Percentiles rank a stretch among this genome's conserved stretches.
Evolutionary conservation across 1,140 invertebrate species (phyloP).

Genomic region (Alviniconcha marisindica): DNA sequence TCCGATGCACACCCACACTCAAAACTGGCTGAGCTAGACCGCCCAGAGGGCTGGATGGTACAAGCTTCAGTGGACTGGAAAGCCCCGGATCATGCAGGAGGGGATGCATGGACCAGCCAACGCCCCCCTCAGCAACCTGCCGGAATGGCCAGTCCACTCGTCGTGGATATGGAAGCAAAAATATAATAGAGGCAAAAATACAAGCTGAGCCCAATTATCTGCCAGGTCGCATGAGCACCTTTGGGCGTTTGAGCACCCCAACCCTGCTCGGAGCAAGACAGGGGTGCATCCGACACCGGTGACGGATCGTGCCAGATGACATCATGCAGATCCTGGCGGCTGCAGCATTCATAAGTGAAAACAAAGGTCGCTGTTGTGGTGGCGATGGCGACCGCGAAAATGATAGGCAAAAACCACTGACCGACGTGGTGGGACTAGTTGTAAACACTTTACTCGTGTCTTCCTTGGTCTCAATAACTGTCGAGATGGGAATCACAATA

Average conservation of each 20-base stretch:
- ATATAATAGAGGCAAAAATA: conserved; percentile 25
- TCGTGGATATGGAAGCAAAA: conserved; percentile 27
- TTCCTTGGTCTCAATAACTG: conserved; percentile 30
- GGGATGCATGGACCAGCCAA: neutral
- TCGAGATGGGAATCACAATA: conserved; percentile 15
- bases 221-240: neutral
- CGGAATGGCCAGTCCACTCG: neutral
- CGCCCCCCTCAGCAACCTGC: neutral
- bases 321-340: neutral
- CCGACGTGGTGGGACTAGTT: conserved; percentile 38
- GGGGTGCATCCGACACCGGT: conserved; percentile 27
- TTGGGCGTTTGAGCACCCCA: neutral
- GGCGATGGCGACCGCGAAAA: conserved; percentile 27
- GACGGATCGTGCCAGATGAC: conserved; percentile 23
- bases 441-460: conserved; percentile 28
- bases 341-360: conserved; percentile 38
- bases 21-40: conserved; percentile 18
- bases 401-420: conserved; percentile 22
- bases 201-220: conserved; percentile 29
- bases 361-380: conserved; percentile 21
- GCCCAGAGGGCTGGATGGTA: neutral
- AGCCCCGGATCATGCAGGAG: neutral
- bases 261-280: neutral
- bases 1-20: neutral
- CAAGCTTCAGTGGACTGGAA: conserved; percentile 3